Evolutionary conservation across 2,113 vertebrate species (phyloP).

Genomic region (Phoenicopterus ruber): DNA sequence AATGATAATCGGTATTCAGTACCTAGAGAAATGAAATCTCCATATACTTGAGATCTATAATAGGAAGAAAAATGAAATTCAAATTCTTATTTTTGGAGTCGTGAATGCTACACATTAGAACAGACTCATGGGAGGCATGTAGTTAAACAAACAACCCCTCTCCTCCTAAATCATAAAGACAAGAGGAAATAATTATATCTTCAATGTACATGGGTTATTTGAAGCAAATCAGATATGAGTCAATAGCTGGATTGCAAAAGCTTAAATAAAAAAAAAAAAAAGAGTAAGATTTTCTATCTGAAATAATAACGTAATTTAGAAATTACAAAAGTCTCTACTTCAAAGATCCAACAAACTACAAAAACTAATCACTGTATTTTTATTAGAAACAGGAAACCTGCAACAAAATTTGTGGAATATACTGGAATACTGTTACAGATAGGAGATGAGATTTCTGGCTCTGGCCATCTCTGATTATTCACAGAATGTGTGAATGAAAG

Average conservation of each 20-base stretch:
- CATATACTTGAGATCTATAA: not conserved
- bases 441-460: not conserved
- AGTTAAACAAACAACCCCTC: not conserved
- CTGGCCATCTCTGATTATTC: not conserved
- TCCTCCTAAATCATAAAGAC: not conserved
- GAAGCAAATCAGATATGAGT: not conserved
- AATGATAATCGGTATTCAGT: not conserved
- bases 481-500: not conserved
- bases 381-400: not conserved
- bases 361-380: not conserved
- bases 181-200: not conserved
- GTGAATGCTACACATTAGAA: not conserved
- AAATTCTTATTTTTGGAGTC: not conserved
- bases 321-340: not conserved
- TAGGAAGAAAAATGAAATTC: not conserved
- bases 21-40: not conserved
- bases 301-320: not conserved
- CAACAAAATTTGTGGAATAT: not conserved
- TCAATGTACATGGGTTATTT: not conserved
- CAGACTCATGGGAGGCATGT: not conserved
- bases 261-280: not conserved
- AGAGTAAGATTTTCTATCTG: not conserved
- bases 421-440: not conserved
- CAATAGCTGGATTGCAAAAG: not conserved
- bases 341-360: not conserved